Evolutionary conservation across 2,797 vertebrate genomes (phyloP).

Genomic region (Siniperca scherzeri): DNA sequence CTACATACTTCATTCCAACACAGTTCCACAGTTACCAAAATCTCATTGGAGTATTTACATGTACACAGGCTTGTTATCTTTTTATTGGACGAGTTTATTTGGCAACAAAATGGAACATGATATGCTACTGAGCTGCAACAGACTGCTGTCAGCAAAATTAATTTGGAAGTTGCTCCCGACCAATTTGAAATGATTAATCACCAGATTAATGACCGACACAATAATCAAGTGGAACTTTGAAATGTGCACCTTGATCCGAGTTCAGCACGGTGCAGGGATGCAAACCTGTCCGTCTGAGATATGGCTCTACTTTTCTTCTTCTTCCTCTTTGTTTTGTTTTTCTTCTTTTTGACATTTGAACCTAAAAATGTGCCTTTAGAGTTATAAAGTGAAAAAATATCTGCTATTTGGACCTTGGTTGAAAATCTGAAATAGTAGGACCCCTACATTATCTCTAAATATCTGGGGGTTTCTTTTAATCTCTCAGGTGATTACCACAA

Average conservation of each 20-base stretch:
- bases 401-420: not conserved
- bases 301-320: not conserved
- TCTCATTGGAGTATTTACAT: slow-evolving; percentile 28
- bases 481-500: slow-evolving; percentile 25
- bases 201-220: slow-evolving; percentile 58
- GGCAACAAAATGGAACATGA: slow-evolving; percentile 33
- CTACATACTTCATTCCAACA: not conserved
- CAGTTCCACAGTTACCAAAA: not conserved
- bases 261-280: not conserved
- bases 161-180: slow-evolving; percentile 44
- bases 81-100: slow-evolving; percentile 51
- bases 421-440: not conserved
- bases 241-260: slow-evolving; percentile 40
- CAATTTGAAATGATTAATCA: slow-evolving; percentile 64
- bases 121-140: slow-evolving; percentile 48
- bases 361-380: not conserved
- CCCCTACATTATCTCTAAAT: not conserved
- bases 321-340: not conserved
- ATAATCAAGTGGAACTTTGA: slow-evolving; percentile 42
- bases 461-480: slow-evolving; percentile 1
- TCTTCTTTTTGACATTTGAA: not conserved
- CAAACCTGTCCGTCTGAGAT: slow-evolving; percentile 8
- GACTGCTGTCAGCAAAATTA: slow-evolving; percentile 48
- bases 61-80: slow-evolving; percentile 33
- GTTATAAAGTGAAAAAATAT: not conserved